A percentile compares a stretch with the other conserved stretches of the same genome.
phyloP scores from a whole-genome alignment of 2,888 invertebrate species.

The Aleiodes leptofemur region DNA sequence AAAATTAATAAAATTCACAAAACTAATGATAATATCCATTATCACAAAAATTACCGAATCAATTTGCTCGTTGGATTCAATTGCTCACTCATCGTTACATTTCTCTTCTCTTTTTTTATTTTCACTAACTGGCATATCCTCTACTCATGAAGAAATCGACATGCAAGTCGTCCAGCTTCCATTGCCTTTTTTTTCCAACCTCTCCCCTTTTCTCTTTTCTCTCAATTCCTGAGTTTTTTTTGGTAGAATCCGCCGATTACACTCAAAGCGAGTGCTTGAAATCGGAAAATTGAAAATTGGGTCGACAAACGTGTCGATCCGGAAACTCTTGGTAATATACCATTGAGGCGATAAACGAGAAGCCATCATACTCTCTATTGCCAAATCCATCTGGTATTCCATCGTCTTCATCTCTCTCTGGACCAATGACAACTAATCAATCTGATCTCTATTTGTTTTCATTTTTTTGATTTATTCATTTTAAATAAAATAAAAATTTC shows the following conservation, averaged over 20 bases:
- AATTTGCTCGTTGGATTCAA: conserved; percentile 25
- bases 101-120: neutral
- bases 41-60: conserved; percentile 13
- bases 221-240: neutral
- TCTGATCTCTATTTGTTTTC: no score
- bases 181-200: neutral
- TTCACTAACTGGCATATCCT: conserved; percentile 10
- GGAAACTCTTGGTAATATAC: conserved; percentile 53
- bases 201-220: conserved; percentile 12
- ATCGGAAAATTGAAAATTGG: conserved; percentile 57
- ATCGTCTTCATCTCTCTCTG: conserved; percentile 1
- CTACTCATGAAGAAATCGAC: conserved; percentile 13
- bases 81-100: conserved; percentile 14
- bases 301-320: conserved; percentile 55
- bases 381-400: neutral
- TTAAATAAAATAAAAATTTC: no score
- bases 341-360: conserved; percentile 53
- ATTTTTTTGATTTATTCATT: no score
- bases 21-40: conserved; percentile 22
- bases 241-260: conserved; percentile 18
- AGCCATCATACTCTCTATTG: conserved; percentile 13
- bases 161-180: conserved; percentile 10
- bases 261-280: conserved; percentile 29
- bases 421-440: no score
- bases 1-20: neutral